Base-by-base conservation (phyloP, 2,888 invertebrate genomes). In the Ptilodon capucinus region DNA sequence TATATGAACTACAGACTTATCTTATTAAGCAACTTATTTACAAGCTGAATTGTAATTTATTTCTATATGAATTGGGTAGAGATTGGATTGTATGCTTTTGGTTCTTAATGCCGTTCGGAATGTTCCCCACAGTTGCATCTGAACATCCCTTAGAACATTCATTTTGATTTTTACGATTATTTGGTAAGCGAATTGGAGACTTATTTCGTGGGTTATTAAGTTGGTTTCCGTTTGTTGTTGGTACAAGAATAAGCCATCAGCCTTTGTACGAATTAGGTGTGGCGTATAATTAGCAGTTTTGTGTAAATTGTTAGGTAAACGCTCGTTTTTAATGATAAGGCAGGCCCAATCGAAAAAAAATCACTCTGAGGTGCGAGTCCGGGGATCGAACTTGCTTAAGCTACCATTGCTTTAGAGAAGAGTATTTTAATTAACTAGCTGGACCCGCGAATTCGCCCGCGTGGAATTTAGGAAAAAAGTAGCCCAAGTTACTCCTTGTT, bases 81-180 rank as follows among this genome's bases (percentile, higher is more conserved):
- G 11, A 28, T n/a, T 81, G 11, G 48, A 14, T 42, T 57, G 42
- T 3, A 39, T 6, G n/a, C 35, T 17, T 18, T 4, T 18, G 36
- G 51, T 42, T 36, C 41, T 65, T 75, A 71, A 44, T 58, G 48
- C 70, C 56, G 54, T 73, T 71, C 59, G 25, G 16, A 35, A 51
- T 42, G 34, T 45, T 42, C 45, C 48, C 67, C 61, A 57, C 38
- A 71, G 72, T 78, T 86, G 88, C 89, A 90, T 88, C 81, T 81
- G 90, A 87, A 78, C 91, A 90, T 90, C 91, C 89, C 90, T 87
- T 84, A 79, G 79, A 81, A 83, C 75, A 83, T 85, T 87, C 81
- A 78, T 67, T 72, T 61, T 65, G 57, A 61, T 61, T 57, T 60
- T 51, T 62, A 52, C 46, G 52, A 56, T 70, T 44, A 42, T 66